Conservation (phyloP, 1,140 invertebrate genomes). For the Lordiphosa collinella region DNA sequence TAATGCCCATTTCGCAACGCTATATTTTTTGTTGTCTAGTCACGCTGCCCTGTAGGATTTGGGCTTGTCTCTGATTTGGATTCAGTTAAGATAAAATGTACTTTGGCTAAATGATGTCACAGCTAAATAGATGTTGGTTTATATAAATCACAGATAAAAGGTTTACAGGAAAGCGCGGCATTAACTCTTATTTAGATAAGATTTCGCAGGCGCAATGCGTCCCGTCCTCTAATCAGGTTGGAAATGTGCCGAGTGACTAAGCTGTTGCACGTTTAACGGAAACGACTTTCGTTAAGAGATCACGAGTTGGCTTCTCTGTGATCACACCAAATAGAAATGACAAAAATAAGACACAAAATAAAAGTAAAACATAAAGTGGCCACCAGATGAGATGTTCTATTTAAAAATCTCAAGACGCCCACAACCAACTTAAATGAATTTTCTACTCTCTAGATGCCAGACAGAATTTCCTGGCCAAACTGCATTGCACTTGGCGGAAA, state of each 20-base stretch:
- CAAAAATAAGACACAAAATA: no score
- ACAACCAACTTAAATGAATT: no score
- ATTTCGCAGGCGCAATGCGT: constrained; percentile 36
- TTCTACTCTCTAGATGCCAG: no score
- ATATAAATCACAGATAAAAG: constrained; percentile 9
- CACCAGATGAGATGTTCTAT: no score
- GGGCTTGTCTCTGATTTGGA: neutral
- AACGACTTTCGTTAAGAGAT: constrained; percentile 13
- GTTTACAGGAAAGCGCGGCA: neutral
- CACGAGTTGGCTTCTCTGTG: neutral
- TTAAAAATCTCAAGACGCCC: no score
- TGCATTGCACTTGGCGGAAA: no score
- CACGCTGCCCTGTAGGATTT: neutral
- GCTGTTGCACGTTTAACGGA: constrained; percentile 28
- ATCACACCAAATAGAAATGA: neutral
- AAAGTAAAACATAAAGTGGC: no score
- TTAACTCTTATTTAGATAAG: constrained; percentile 16
- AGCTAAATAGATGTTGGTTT: neutral
- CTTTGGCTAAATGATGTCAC: constrained; percentile 11
- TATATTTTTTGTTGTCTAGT: neutral
- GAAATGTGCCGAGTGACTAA: constrained; percentile 32
- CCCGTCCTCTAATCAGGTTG: neutral
- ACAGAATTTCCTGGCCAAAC: no score
- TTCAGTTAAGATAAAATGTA: constrained; percentile 3
- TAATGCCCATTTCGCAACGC: constrained; percentile 3